These are phyloP conservation scores for Seira musarum DNA, from an alignment of 2,888 invertebrate species.

Conservation along the genomic window DNA sequence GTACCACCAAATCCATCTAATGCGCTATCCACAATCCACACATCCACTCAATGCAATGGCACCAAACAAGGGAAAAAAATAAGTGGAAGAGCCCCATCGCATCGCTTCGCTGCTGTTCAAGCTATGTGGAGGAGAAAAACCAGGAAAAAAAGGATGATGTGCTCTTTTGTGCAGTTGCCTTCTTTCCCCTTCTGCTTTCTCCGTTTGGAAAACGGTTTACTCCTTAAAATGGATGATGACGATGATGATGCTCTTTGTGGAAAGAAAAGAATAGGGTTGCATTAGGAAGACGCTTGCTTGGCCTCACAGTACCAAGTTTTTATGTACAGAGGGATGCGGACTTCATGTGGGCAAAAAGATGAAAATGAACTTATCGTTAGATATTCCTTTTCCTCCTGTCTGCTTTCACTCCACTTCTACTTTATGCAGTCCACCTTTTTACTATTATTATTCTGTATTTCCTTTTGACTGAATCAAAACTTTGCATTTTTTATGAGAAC, in stretches of 20 bases:
- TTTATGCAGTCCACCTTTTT: background rate
- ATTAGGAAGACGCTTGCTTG: constrained; percentile 5
- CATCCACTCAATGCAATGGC: background rate
- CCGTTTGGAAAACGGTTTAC: background rate
- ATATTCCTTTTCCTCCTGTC: no score
- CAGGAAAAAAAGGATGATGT: background rate
- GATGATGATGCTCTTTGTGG: background rate
- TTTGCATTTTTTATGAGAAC: background rate
- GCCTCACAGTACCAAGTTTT: background rate
- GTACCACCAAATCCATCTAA: constrained; percentile 1
- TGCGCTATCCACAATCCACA: constrained; percentile 15
- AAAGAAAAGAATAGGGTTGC: background rate
- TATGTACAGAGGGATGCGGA: background rate
- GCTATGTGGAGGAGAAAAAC: background rate
- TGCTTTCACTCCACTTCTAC: no score
- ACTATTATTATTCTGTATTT: background rate
- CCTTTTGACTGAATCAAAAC: background rate
- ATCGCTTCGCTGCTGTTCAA: background rate
- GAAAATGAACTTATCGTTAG: no score
- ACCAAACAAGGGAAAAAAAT: background rate
- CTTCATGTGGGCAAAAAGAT: background rate
- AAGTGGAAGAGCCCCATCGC: background rate
- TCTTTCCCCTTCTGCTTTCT: background rate
- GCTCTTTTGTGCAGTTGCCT: background rate
- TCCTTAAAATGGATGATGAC: background rate